Conservation (phyloP, 2,797 vertebrate genomes). For the Epinephelus malabaricus region DNA sequence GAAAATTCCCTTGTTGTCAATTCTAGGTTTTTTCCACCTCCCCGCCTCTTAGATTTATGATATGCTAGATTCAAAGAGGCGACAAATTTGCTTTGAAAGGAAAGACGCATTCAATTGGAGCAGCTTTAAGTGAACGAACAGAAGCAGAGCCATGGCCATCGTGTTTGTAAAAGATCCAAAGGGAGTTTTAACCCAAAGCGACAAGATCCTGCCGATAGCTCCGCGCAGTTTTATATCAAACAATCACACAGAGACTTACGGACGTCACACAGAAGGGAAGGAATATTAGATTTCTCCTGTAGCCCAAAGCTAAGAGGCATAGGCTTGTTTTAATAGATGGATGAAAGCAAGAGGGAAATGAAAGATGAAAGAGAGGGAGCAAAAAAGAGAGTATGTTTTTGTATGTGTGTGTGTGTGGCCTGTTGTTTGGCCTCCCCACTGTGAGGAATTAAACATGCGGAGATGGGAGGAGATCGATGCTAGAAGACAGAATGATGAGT, state of each 20-base stretch:
- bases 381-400: constrained; percentile 49
- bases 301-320: constrained; percentile 64
- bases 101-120: constrained; percentile 39
- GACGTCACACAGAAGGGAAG: constrained; percentile 63
- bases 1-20: not conserved
- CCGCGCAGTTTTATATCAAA: constrained; percentile 57
- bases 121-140: constrained; percentile 41
- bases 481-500: constrained; percentile 71
- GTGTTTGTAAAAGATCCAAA: constrained; percentile 61
- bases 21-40: not conserved
- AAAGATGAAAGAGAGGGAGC: constrained; percentile 70
- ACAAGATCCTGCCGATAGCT: constrained; percentile 65
- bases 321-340: constrained; percentile 73
- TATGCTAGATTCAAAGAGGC: constrained; percentile 42
- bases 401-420: constrained; percentile 61
- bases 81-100: constrained; percentile 58
- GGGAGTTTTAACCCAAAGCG: constrained; percentile 47
- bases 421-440: constrained; percentile 51
- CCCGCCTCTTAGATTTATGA: not conserved
- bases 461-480: constrained; percentile 64
- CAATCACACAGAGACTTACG: constrained; percentile 50
- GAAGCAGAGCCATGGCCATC: constrained; percentile 39
- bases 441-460: constrained; percentile 59
- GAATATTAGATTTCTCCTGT: constrained; percentile 72
- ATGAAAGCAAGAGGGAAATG: constrained; percentile 74